These are phyloP conservation scores for Mus caroli DNA, from an alignment of 2,797 vertebrate genomes.

Conservation along the genomic window DNA sequence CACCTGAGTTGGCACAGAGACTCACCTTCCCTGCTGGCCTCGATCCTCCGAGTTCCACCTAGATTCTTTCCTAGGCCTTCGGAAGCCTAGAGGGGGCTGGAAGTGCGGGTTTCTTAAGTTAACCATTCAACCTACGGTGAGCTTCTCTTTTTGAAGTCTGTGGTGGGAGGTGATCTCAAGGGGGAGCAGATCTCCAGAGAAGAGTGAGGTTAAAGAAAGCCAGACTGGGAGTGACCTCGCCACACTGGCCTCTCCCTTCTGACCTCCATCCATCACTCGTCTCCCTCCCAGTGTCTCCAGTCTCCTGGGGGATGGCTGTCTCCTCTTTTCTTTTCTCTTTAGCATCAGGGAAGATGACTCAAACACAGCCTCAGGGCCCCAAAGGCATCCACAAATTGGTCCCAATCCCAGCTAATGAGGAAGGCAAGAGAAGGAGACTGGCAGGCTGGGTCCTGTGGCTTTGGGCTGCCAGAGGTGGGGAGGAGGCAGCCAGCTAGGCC, in stretches of 20 bases:
- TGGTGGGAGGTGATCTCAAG: constrained; percentile 69
- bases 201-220: constrained; percentile 79
- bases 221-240: constrained; percentile 77
- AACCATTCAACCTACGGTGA: background rate
- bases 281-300: constrained; percentile 71
- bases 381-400: constrained; percentile 82
- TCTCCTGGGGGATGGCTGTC: constrained; percentile 79
- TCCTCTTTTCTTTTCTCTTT: constrained; percentile 80
- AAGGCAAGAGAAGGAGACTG: constrained; percentile 79
- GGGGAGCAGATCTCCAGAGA: constrained; percentile 66
- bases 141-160: constrained; percentile 74
- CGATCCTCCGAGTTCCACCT: background rate
- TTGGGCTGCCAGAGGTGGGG: constrained; percentile 66
- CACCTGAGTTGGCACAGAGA: background rate
- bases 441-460: constrained; percentile 80
- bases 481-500: constrained; percentile 53
- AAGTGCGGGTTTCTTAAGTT: constrained; percentile 34
- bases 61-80: background rate
- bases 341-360: constrained; percentile 80
- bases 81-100: background rate
- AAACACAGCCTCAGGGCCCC: constrained; percentile 76
- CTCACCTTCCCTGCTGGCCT: background rate
- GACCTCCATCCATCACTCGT: constrained; percentile 82
- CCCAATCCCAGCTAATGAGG: constrained; percentile 82
- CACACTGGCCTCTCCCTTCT: constrained; percentile 70